Evolutionary conservation across 1,140 invertebrate genomes (phyloP), one percentile per base, ranked within the genome.

Genomic region (Drosophila cardini): DNA sequence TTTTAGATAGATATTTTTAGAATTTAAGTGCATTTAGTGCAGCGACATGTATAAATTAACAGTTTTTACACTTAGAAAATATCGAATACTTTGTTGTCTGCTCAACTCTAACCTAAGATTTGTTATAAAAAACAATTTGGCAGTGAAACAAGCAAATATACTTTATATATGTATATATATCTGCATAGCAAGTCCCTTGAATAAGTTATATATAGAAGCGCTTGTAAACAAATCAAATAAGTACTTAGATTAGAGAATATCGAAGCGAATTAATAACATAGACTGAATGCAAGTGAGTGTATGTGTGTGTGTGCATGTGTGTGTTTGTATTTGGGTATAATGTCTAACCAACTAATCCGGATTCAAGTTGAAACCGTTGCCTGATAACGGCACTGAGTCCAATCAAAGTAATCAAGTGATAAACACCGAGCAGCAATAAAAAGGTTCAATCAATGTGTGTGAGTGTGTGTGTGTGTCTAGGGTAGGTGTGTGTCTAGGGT

Each of bases 361-460:
- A 72, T 34, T 72, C 32, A 32, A 38, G 32, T 55, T 15, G 40
- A 63, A 50, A 55, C 52, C 21, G 38, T 56, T 11, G 16, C 1
- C 46, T 67, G 63, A 72, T 72, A 72, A 68, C 56, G 18, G 21
- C 21, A 5, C 5, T 26, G 21, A 26, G n/a, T 13, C 36, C 45
- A 58, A 58, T 65, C 45, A 58, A 60, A 58, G 40, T 63, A 72
- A 60, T 72, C 30, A 45, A 34, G 30, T 42, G 36, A 65, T 72
- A 65, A 72, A 68, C 42, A 38, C 26, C 38, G 26, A 68, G 10
- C 8, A 32, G 8, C 10, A 36, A 15, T 16, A 55, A 55, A 10
- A 15, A 16, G n/a, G 5, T 9, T 38, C 45, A 53, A 70, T 69
- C 34, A 46, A 26, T 26, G 21, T 26, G 21, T 26, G 21, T 4